These are phyloP conservation scores for Chlorocebus sabaeus DNA, from an alignment of 2,113 vertebrate species.

Conservation along the genomic window DNA sequence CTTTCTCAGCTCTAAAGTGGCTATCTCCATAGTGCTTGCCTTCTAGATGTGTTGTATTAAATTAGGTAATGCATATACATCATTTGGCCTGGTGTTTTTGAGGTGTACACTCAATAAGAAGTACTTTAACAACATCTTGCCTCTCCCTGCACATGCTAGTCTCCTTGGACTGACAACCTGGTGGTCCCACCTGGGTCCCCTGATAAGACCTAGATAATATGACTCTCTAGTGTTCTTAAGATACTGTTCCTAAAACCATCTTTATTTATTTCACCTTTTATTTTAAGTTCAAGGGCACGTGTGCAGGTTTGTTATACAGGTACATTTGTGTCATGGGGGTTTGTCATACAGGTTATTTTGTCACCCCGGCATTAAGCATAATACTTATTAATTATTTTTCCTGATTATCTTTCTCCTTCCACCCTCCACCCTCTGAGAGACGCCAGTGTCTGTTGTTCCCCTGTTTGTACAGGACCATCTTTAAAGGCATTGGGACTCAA, in stretches of 20 bases:
- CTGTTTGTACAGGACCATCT: too few species aligned
- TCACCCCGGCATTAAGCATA: too few species aligned
- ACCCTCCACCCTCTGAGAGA: too few species aligned
- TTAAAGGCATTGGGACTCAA: background rate
- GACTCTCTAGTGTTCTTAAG: background rate
- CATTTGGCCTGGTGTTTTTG: background rate
- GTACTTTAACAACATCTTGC: background rate
- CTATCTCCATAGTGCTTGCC: background rate
- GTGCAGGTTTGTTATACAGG: too few species aligned
- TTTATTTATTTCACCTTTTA: too few species aligned
- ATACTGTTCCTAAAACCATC: background rate
- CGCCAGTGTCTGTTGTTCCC: too few species aligned
- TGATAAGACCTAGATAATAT: background rate
- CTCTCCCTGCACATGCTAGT: background rate
- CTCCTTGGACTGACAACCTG: background rate
- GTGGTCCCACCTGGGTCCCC: background rate
- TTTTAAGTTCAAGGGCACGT: too few species aligned
- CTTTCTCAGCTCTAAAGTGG: background rate
- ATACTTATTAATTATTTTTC: too few species aligned
- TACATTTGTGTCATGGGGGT: too few species aligned
- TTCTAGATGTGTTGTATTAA: background rate
- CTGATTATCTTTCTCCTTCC: too few species aligned
- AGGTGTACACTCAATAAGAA: background rate
- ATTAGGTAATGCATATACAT: background rate
- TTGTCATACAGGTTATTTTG: too few species aligned